phyloP scores from a whole-genome alignment of 2,113 vertebrate species.

The Eupsittula cactorum region DNA sequence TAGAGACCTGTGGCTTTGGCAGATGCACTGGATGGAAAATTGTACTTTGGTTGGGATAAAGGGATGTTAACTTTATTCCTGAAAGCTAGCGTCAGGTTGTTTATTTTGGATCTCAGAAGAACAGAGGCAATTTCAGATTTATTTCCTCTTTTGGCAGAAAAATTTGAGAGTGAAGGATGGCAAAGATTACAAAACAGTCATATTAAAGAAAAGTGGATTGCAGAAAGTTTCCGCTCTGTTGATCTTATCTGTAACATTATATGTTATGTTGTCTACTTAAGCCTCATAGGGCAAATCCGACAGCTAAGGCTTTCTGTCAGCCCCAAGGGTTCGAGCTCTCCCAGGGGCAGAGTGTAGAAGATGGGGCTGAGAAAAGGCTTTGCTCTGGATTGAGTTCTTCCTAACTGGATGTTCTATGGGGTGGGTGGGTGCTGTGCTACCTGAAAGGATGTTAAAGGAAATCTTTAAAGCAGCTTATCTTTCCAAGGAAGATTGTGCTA shows the following conservation, averaged over 20 bases:
- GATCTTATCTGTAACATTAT: background rate
- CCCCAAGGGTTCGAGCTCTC: accelerated
- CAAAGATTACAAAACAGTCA: background rate
- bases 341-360: background rate
- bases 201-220: background rate
- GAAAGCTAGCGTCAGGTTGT: background rate
- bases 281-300: background rate
- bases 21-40: background rate
- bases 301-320: background rate
- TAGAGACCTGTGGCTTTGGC: background rate
- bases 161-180: background rate
- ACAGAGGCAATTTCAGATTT: constrained; percentile 14
- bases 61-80: constrained; percentile 1
- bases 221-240: background rate
- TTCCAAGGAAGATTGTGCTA: background rate
- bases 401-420: background rate
- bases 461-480: background rate
- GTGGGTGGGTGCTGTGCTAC: background rate
- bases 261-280: background rate
- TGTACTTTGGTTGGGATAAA: background rate
- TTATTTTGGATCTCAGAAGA: constrained; percentile 10
- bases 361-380: background rate
- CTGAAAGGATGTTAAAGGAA: background rate
- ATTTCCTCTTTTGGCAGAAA: constrained; percentile 44
- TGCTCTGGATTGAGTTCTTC: background rate